phyloP scores from a whole-genome alignment of 2,113 vertebrate species.

The Rhagologus leucostigma region DNA sequence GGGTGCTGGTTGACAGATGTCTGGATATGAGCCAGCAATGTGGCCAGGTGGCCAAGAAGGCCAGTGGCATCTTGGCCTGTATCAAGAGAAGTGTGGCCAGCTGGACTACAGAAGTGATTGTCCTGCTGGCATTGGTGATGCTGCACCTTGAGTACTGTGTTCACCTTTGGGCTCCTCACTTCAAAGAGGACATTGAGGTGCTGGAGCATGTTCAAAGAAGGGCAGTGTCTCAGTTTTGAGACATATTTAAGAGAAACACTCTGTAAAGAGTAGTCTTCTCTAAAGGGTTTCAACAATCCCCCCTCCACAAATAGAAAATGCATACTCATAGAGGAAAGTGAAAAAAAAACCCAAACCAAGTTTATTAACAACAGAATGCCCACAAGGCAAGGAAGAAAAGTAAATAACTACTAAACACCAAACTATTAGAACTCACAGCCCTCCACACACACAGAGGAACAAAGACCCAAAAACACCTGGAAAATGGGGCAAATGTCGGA shows the following conservation, averaged over 20 bases:
- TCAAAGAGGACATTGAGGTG: background rate
- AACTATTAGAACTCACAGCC: background rate
- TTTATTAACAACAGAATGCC: background rate
- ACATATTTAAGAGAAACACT: background rate
- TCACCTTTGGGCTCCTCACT: background rate
- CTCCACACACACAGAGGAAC: background rate
- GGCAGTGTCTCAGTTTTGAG: background rate
- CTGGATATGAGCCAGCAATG: background rate
- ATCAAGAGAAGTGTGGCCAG: background rate
- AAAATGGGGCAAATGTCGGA: background rate
- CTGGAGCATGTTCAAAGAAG: background rate
- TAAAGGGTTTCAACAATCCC: background rate
- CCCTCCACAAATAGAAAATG: fast-evolving
- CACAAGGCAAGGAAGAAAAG: background rate
- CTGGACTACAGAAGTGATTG: background rate
- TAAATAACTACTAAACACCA: background rate
- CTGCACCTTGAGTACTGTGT: background rate
- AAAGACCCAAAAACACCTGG: background rate
- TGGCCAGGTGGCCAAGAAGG: background rate
- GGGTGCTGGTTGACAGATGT: background rate
- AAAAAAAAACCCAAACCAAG: background rate
- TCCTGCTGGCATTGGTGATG: background rate
- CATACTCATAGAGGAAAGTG: background rate
- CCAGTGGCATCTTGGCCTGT: background rate
- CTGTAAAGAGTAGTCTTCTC: background rate